Evolutionary conservation across 1,140 invertebrate genomes (phyloP), one percentile per base, ranked within the genome.

Genomic region (Neodiprion pinetum): DNA sequence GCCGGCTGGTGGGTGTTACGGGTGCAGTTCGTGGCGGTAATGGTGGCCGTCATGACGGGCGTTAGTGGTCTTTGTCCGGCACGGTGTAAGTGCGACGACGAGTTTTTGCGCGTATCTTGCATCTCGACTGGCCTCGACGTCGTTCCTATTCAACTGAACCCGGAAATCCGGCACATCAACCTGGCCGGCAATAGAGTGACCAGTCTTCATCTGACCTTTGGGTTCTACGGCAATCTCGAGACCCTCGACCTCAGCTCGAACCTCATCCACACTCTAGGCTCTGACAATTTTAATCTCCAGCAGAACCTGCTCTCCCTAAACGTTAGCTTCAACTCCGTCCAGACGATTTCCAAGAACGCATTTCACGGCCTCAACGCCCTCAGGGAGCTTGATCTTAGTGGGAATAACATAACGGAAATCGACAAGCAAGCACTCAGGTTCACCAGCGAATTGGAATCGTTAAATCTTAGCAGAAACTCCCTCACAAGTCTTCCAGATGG

Each of bases 131-230:
- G 90, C 68, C 90, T 96, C 68, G 95, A 96, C 83, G 93, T 96
- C 77, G 93, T 96, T 48, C 96, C 96, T 49, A 96, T 96, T 75
- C 95, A 96, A 81, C 90, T 97, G 77, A 96, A 97, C 83, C 95
- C 94, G n/a, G 94, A 95, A 82, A 91, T 95, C 48, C 91, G 91
- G 28, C 91, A 93, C 82, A 93, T 96, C 80, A 94, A 95, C 80
- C 90, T 96, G 49, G 93, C 93, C 0, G 90, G 91, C 77, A 96
- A 96, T 83, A 90, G 92, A 67, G 94, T 96, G 78, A 89, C 89
- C 78, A 93, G 91, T 79, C 88, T 96, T 1, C 91, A 93, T 69
- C 93, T 93, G 80, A 92, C 94, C 2, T 91, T 96, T 78, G 90
- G 89, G 14, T 94, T 96, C 85, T 96, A 96, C 87, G 92, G 93